Base-by-base conservation (phyloP, 2,888 invertebrate genomes). In the Muscina levida region DNA sequence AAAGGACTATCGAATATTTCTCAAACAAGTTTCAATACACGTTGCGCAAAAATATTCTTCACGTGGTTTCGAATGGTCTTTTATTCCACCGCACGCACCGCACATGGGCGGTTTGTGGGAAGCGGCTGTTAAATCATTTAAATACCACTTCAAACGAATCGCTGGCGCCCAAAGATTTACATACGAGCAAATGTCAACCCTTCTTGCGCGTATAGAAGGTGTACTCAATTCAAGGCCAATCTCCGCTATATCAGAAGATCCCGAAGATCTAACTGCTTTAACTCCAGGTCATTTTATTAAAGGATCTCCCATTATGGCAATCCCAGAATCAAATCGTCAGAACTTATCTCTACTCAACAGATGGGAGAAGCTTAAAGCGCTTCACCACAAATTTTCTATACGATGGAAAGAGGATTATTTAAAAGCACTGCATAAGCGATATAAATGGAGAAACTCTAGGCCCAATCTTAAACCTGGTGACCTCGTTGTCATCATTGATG, bases 251-350 rank as follows among this genome's bases (percentile, higher is more conserved):
- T 68, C 77, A 1, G 65, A 76, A 39, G 78, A 74, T 46, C 65
- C 65, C 1, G 48, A 19, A 39, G 77, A 72, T 15, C n/a, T 82
- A 13, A 51, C 51, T 3, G 74, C 68, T 0, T 17, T 82, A 2
- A 77, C 82, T 11, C 82, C 75, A 1, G 79, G 79, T 0, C 79
- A 72, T 24, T 75, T 75, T 67, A 19, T 76, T 11, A 26, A 46
- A 46, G 71, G 73, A 6, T 42, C 65, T 2, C 67, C 77, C 0
- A 10, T 73, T 6, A 70, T 66, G 39, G 67, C 66, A 13, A 6
- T 78, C 1, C 70, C 73, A 0, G 57, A 79, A 42, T 71, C 39
- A 17, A 13, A 24, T n/a, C 11, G 0, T n/a, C 8, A 62, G 26
- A 65, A 53, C 1, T 11, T 76, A 17, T 65, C 70, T 19, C 11